Percentiles rank a stretch among this genome's conserved stretches.
Evolutionary conservation across 2,888 invertebrate species (phyloP).

Genomic region (Exocentrus adspersus): DNA sequence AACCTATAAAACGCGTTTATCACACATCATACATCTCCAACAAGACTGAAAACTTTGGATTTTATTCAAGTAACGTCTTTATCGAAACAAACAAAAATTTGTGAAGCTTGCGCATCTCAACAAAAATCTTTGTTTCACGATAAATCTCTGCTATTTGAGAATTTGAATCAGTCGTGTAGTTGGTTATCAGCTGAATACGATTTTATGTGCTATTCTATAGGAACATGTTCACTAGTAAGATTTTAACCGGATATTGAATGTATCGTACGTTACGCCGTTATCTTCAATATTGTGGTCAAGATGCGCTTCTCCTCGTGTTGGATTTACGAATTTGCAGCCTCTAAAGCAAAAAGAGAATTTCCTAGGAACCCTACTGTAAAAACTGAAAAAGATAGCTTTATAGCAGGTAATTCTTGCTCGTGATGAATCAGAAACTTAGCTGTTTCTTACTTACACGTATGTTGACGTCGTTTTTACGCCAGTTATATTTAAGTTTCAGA

Average conservation of each 20-base stretch:
- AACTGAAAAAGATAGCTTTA: too few relatives aligned
- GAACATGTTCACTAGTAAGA: slow-evolving; percentile 42
- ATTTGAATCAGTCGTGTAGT: slow-evolving; percentile 29
- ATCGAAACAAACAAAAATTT: too few relatives aligned
- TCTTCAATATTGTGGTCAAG: slow-evolving; percentile 42
- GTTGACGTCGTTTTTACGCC: too few relatives aligned
- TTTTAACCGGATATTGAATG: slow-evolving; percentile 43
- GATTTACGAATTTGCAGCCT: slow-evolving; percentile 37
- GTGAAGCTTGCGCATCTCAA: slow-evolving; percentile 1
- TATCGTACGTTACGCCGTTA: slow-evolving; percentile 35
- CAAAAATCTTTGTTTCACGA: background rate
- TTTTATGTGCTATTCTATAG: slow-evolving; percentile 44
- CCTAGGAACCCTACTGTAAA: background rate
- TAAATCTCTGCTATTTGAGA: slow-evolving; percentile 12
- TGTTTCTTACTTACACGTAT: too few relatives aligned
- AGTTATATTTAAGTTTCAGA: too few relatives aligned
- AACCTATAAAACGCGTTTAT: too few relatives aligned
- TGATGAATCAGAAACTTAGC: too few relatives aligned
- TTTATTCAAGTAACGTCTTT: too few relatives aligned
- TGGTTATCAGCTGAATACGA: slow-evolving; percentile 38
- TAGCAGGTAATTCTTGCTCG: too few relatives aligned
- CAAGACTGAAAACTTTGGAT: too few relatives aligned
- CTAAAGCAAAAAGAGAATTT: slow-evolving; percentile 1
- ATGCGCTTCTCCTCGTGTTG: slow-evolving; percentile 35
- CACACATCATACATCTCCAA: too few relatives aligned